These are phyloP conservation scores for Felis catus DNA, from an alignment of 2,113 vertebrate genomes.

Conservation along the genomic window DNA sequence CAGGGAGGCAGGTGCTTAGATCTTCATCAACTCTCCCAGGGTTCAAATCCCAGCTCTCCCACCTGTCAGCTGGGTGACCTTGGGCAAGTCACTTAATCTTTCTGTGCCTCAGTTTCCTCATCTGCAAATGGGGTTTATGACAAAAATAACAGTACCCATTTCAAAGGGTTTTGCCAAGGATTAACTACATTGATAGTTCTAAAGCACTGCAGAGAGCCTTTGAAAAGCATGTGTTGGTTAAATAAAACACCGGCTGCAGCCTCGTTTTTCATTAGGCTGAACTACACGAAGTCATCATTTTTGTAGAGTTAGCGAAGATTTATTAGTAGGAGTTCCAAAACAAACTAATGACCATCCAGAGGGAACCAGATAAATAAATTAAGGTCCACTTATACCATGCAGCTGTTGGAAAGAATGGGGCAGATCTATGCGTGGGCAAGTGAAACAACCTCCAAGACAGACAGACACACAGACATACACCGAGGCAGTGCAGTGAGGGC, in stretches of 20 bases:
- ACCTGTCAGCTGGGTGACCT: background rate
- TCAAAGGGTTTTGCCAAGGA: background rate
- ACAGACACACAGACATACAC: background rate
- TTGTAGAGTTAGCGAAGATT: background rate
- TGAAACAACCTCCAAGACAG: background rate
- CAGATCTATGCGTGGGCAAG: background rate
- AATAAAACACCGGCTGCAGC: background rate
- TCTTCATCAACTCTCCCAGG: background rate
- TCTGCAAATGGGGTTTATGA: background rate
- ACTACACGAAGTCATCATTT: background rate
- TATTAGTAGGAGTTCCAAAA: background rate
- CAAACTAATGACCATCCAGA: background rate
- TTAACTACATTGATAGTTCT: background rate
- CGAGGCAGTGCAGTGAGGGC: background rate
- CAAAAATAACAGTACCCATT: background rate
- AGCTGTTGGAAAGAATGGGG: background rate
- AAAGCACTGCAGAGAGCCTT: background rate
- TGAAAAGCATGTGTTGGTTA: background rate
- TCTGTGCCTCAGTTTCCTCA: conserved; percentile 6
- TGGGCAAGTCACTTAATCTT: background rate
- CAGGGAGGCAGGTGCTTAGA: background rate
- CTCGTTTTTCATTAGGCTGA: background rate
- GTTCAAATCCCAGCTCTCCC: background rate
- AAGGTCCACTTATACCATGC: background rate
- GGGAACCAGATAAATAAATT: background rate